phyloP scores from a whole-genome alignment of 2,888 invertebrate species.

The Amblyjoppa fuscipennis region DNA sequence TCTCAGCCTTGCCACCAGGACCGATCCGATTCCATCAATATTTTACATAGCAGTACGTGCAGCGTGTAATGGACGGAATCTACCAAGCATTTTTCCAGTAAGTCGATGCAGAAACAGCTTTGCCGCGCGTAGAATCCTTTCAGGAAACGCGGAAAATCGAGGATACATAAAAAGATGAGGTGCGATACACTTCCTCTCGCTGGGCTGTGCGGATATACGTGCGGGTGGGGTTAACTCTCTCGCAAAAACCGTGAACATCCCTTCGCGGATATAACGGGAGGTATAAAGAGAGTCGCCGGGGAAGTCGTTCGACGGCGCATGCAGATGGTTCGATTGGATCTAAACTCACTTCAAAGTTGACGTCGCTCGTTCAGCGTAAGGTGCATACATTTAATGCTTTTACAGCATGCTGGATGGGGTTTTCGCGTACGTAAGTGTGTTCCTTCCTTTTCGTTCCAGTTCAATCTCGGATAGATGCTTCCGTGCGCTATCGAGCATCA shows the following conservation, averaged over 20 bases:
- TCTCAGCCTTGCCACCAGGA: not conserved
- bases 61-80: not conserved
- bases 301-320: slow-evolving; percentile 20
- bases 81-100: slow-evolving; percentile 2
- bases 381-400: slow-evolving; percentile 14
- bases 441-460: not conserved
- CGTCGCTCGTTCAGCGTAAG: not conserved
- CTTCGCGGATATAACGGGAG: slow-evolving; percentile 9
- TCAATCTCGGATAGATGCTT: slow-evolving; percentile 1
- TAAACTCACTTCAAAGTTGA: slow-evolving; percentile 23
- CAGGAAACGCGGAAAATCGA: slow-evolving; percentile 23
- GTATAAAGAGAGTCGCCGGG: slow-evolving; percentile 5
- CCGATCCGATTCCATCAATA: not conserved
- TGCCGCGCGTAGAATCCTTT: not conserved
- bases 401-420: not conserved
- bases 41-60: slow-evolving; percentile 6
- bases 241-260: slow-evolving; percentile 17
- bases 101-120: slow-evolving; percentile 19
- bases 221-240: not conserved
- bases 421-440: not conserved
- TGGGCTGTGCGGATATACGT: not conserved
- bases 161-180: not conserved
- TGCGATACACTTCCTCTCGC: slow-evolving; percentile 15
- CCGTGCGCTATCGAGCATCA: not conserved
- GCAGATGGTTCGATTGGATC: slow-evolving; percentile 19